Percentiles rank a stretch among this genome's conserved stretches.
Conservation (phyloP, 2,888 invertebrate genomes). For the Biston stratarius region DNA sequence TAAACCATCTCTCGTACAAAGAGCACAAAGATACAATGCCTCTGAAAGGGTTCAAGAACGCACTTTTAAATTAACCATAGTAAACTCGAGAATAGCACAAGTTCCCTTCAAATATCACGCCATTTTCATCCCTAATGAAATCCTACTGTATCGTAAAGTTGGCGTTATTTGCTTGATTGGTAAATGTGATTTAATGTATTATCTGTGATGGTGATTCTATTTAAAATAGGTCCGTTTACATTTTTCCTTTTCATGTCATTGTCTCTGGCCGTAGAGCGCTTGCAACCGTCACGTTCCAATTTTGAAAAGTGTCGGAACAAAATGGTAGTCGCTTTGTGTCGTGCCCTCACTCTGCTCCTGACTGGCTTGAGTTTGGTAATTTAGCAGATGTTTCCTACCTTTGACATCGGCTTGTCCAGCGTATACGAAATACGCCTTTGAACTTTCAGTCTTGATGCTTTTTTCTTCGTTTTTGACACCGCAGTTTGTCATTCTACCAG, state of each 20-base stretch:
- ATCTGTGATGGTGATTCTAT: constrained; percentile 73
- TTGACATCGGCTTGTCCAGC: constrained; percentile 65
- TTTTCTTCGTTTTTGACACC: too few relatives aligned
- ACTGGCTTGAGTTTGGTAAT: constrained; percentile 75
- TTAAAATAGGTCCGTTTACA: constrained; percentile 85
- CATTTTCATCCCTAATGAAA: constrained; percentile 58
- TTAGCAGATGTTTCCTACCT: constrained; percentile 79
- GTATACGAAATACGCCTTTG: constrained; percentile 40
- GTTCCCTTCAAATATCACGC: constrained; percentile 50
- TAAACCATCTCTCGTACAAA: constrained; percentile 86
- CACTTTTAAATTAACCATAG: constrained; percentile 85
- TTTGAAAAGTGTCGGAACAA: constrained; percentile 86
- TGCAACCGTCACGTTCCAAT: constrained; percentile 87
- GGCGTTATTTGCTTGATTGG: constrained; percentile 56
- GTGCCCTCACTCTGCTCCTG: constrained; percentile 60
- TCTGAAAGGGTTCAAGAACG: constrained; percentile 87
- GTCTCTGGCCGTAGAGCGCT: constrained; percentile 83
- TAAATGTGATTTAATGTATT: constrained; percentile 73
- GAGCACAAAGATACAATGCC: constrained; percentile 87
- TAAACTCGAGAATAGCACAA: constrained; percentile 65
- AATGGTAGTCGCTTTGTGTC: constrained; percentile 84
- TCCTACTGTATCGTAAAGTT: constrained; percentile 36
- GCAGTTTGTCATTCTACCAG: too few relatives aligned
- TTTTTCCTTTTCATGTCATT: constrained; percentile 87
- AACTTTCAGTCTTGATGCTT: constrained; percentile 30